Evolutionary conservation across 1,140 invertebrate species (phyloP).

Genomic region (Heliconius congener): DNA sequence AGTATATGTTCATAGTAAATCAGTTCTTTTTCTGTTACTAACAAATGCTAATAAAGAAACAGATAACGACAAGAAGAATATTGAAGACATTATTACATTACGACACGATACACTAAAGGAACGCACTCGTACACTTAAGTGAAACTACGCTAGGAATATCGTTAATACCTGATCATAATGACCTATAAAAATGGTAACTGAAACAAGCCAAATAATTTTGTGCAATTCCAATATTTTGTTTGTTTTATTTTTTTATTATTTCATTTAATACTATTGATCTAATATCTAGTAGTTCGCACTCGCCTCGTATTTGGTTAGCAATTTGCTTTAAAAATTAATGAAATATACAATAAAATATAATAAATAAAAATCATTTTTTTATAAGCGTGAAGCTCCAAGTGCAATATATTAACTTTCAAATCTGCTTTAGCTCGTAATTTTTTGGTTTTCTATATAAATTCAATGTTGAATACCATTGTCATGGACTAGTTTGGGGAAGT

Average conservation of each 20-base stretch:
- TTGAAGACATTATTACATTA: background rate
- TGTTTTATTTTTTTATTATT: background rate
- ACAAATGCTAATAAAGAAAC: slow-evolving; percentile 10
- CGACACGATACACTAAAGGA: background rate
- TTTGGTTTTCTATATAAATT: slow-evolving; percentile 28
- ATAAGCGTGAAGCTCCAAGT: slow-evolving; percentile 28
- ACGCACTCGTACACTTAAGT: slow-evolving; percentile 16
- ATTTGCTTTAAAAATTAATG: slow-evolving; percentile 14
- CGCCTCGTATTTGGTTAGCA: background rate
- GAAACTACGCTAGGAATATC: slow-evolving; percentile 45
- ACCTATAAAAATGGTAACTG: slow-evolving; percentile 56
- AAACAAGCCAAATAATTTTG: slow-evolving; percentile 41
- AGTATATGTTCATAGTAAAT: slow-evolving; percentile 11
- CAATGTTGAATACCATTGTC: slow-evolving; percentile 34
- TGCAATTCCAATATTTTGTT: slow-evolving; percentile 36
- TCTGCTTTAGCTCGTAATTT: slow-evolving; percentile 29
- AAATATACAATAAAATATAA: slow-evolving; percentile 15
- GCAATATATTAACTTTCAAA: slow-evolving; percentile 24
- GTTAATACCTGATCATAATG: slow-evolving; percentile 49
- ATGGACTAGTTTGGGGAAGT: slow-evolving; percentile 36
- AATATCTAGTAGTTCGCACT: background rate
- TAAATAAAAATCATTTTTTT: slow-evolving; percentile 12
- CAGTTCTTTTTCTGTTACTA: slow-evolving; percentile 11
- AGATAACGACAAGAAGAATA: background rate
- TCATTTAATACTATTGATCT: slow-evolving; percentile 8